Percentiles rank a stretch among this genome's conserved stretches.
These are phyloP conservation scores for Blomia tropicalis DNA, from an alignment of 2,888 invertebrate species.

Conservation along the genomic window DNA sequence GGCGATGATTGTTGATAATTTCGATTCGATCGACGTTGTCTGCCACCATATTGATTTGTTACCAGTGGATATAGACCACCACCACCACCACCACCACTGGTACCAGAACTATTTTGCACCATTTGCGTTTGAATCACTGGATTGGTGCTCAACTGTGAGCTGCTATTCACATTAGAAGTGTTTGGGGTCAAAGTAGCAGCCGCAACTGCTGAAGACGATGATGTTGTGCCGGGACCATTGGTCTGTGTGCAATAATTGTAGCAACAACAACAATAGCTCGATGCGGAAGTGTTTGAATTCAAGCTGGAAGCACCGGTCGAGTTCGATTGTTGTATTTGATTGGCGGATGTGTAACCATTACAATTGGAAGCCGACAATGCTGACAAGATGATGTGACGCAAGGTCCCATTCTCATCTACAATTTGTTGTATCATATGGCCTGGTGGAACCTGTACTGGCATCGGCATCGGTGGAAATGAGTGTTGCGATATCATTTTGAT, in stretches of 20 bases:
- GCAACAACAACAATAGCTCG: not conserved
- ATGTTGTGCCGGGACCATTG: slow-evolving; percentile 5
- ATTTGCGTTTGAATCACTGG: not conserved
- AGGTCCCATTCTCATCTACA: slow-evolving; percentile 69
- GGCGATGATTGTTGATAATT: not conserved
- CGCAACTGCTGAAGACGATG: not conserved
- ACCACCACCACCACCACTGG: slow-evolving; percentile 17
- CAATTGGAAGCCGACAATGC: slow-evolving; percentile 38
- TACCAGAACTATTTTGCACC: not conserved
- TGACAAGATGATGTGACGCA: slow-evolving; percentile 75
- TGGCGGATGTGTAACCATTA: not conserved
- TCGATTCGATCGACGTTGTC: not conserved
- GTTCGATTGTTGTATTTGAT: not conserved
- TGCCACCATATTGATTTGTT: not conserved
- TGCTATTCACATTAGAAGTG: not conserved
- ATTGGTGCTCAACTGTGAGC: not conserved
- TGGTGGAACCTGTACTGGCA: slow-evolving; percentile 69
- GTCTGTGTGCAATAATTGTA: not conserved
- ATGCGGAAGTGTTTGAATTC: not conserved
- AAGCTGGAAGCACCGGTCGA: not conserved
- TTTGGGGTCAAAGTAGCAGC: too few relatives aligned
- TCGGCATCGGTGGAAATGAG: slow-evolving; percentile 56
- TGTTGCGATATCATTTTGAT: slow-evolving; percentile 70
- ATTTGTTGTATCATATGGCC: slow-evolving; percentile 81
- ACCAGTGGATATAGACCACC: not conserved